Percentiles rank a stretch among this genome's conserved stretches.
These are phyloP conservation scores for Catostomus latipinnis DNA, from an alignment of 2,797 vertebrate genomes.

Conservation along the genomic window DNA sequence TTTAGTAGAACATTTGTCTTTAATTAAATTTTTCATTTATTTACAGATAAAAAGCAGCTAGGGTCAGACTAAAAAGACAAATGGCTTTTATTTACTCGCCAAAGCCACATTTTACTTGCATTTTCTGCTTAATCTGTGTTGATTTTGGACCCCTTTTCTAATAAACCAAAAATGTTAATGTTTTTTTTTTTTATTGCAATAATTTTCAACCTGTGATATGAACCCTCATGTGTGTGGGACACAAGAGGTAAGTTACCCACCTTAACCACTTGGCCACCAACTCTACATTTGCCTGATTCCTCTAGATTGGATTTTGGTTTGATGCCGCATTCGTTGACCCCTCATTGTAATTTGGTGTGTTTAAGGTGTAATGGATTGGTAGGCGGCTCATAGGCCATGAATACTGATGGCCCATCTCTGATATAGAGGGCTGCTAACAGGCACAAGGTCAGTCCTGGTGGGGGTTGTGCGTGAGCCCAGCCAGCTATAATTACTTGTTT, in stretches of 20 bases:
- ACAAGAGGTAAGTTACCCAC: not conserved
- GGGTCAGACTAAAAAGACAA: too few relatives aligned
- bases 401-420: slow-evolving; percentile 49
- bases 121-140: not conserved
- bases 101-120: too few relatives aligned
- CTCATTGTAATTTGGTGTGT: slow-evolving; percentile 46
- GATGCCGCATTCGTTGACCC: slow-evolving; percentile 46
- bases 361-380: slow-evolving; percentile 58
- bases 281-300: slow-evolving; percentile 22
- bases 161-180: not conserved
- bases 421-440: slow-evolving; percentile 73
- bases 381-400: slow-evolving; percentile 48
- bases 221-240: too few relatives aligned
- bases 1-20: too few relatives aligned
- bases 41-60: too few relatives aligned
- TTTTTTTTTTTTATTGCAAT: not conserved
- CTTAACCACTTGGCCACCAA: slow-evolving; percentile 14
- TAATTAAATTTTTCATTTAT: too few relatives aligned
- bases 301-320: slow-evolving; percentile 19
- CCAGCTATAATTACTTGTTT: slow-evolving; percentile 85
- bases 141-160: not conserved
- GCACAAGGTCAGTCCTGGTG: slow-evolving; percentile 83
- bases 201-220: not conserved
- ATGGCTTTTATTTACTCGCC: too few relatives aligned
- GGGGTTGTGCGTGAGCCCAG: slow-evolving; percentile 76